Evolutionary conservation across 1,140 invertebrate genomes (phyloP), one percentile per base, ranked within the genome.

Genomic region (Penaeus chinensis): DNA sequence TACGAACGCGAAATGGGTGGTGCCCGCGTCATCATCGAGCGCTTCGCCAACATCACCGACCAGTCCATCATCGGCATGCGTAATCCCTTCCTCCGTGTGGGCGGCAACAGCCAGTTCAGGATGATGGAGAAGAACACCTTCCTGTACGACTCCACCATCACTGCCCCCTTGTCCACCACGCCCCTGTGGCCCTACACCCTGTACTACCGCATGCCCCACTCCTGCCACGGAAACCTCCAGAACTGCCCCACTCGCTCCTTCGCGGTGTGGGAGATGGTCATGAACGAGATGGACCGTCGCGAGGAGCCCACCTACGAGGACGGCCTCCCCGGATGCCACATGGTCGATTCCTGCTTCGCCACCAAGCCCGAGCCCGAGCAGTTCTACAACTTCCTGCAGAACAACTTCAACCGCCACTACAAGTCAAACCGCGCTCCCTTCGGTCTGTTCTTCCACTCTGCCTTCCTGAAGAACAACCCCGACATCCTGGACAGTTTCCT

Each of bases 91-190:
- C 93, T 99, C 60, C 93, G 97, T 42, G 97, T 98, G 0, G 98
- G 98, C 87, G 98, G 98, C 32, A 98, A 98, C 93, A 98, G 98
- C 92, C 97, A 99, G 93, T 99, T 99, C 93, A 97, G 96, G 84
- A 99, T 99, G 97, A 98, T 98, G 97, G 97, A 98, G 93, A 97
- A 98, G 92, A 97, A 98, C 92, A 96, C 96, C 24, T 99, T 99
- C 94, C 93, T 98, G 13, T 99, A 98, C 92, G 98, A 99, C 92
- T 98, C 97, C 18, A 98, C 97, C 22, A 98, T 99, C 91, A 98
- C 97, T 0, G 97, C 97, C 20, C 96, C 97, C 11, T 93, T 98
- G 22, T 97, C 96, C 89, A 97, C 98, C 91, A 97, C 96, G 22
- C 97, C 97, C 27, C 94, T 99, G 60, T 99, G 97, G 97, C 98